A percentile compares a stretch with the other conserved stretches of the same genome.
These are phyloP conservation scores for Lucifuga dentata DNA, from an alignment of 2,113 vertebrate genomes.

Conservation along the genomic window DNA sequence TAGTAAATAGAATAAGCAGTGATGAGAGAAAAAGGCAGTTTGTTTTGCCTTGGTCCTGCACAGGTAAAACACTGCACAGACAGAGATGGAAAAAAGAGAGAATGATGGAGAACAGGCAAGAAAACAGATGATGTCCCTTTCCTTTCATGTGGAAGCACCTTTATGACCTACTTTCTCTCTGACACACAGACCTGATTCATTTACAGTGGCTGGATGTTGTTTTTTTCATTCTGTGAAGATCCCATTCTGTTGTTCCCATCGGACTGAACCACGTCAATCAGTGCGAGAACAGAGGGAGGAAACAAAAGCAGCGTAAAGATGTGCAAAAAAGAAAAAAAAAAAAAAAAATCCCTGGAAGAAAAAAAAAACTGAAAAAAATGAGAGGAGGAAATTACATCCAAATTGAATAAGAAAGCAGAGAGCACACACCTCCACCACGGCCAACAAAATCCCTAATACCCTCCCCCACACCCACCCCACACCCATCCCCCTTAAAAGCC, in stretches of 20 bases:
- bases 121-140: constrained; percentile 40
- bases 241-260: constrained; percentile 46
- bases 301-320: constrained; percentile 28
- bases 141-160: constrained; percentile 76
- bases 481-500: too few species aligned
- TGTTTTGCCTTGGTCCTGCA: constrained; percentile 30
- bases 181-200: constrained; percentile 58
- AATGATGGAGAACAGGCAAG: constrained; percentile 22
- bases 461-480: too few species aligned
- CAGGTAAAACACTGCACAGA: constrained; percentile 14
- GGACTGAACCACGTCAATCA: constrained; percentile 64
- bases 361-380: constrained; percentile 30
- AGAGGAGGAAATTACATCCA: constrained; percentile 43
- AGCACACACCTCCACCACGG: too few species aligned
- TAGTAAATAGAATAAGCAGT: constrained; percentile 52
- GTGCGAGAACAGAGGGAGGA: constrained; percentile 16
- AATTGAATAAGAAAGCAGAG: too few species aligned
- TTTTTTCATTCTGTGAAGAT: constrained; percentile 47
- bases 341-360: too few species aligned
- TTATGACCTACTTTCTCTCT: constrained; percentile 77
- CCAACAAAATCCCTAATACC: too few species aligned
- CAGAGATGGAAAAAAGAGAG: constrained; percentile 33
- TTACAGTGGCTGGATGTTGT: constrained; percentile 44
- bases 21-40: constrained; percentile 10
- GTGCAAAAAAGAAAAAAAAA: constrained; percentile 11